Base-by-base conservation (phyloP, 2,888 invertebrate genomes). In the Cerastis rubricosa region DNA sequence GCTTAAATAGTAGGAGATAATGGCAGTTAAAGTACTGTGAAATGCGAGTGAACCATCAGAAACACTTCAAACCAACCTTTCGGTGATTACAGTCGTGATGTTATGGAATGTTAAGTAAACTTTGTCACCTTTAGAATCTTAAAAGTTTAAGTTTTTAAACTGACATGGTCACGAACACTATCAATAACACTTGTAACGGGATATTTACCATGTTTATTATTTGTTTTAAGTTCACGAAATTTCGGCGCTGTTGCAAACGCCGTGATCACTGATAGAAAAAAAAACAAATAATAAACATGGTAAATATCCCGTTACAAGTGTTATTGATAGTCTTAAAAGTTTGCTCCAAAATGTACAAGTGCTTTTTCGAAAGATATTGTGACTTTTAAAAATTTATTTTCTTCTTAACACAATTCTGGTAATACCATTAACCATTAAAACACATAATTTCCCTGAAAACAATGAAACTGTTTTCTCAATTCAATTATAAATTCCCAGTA, bases 401-500 rank as follows among this genome's bases (percentile, higher is more conserved):
- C 25, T 17, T 8, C 57, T 57, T 29, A 29, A 59, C 6, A 59
- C 7, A n/a, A 43, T 63, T 43, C n/a, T 63, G 17, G 14, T 29
- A 17, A 29, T 7, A 17, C 8, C 25, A 63, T 63, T 40, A 40
- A 17, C 17, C 14, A 25, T 17, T 8, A 14, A 64, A 64, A 43
- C 63, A 43, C 43, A 43, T 40, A 64, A 8, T n/a, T 64, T 4
- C 12, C n/a, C n/a, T n/a, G 1, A 59, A 63, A 66, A 45, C 14
- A 35, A 40, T 2, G 9, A 19, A 71, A 64, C n/a, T 43, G 11
- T 45, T 14, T 29, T 47, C 35, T 64, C 12, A 64, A 59, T 74
- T 75, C 40, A 64, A 45, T 22, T 35, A n/a, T 65, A 64, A 85
- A 81, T 71, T 25, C 64, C 43, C 22, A 69, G 59, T 61, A 25